These are phyloP conservation scores for Lepilemur ruficaudatus DNA, from an alignment of 2,797 vertebrate species.

Conservation along the genomic window DNA sequence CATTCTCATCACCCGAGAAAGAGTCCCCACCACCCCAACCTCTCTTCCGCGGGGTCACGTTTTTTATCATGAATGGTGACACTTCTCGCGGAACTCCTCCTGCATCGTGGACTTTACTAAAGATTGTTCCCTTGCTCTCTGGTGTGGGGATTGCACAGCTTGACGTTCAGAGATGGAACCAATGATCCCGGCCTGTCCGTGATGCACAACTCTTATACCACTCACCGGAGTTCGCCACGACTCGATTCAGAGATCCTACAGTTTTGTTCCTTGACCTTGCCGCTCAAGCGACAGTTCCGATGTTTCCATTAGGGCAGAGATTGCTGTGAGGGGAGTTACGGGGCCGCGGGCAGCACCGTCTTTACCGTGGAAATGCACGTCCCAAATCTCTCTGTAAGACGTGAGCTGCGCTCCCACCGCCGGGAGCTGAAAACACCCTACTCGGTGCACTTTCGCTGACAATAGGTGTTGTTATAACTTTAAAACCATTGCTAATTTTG, in stretches of 20 bases:
- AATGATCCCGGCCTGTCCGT: neutral
- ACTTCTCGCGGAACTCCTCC: neutral
- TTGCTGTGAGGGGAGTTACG: accelerated
- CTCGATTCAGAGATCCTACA: accelerated
- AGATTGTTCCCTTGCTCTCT: too few species aligned
- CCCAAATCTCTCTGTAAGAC: too few species aligned
- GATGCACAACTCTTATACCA: accelerated
- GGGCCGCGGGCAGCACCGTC: too few species aligned
- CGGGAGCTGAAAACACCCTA: neutral
- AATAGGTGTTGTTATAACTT: neutral
- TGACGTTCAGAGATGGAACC: neutral
- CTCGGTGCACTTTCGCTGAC: accelerated
- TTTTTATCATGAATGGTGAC: neutral
- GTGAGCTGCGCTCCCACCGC: accelerated
- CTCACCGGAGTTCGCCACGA: too few species aligned
- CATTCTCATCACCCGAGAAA: accelerated
- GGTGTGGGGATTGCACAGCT: neutral
- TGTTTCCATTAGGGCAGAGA: too few species aligned
- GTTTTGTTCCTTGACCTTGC: neutral
- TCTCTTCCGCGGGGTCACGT: too few species aligned
- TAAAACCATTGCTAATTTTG: neutral
- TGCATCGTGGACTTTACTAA: neutral
- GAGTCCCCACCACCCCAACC: neutral
- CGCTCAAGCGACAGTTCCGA: neutral
- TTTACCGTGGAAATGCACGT: too few species aligned